Evolutionary conservation across 2,888 invertebrate genomes (phyloP).

Genomic region (Eristalinus sepulchralis): DNA sequence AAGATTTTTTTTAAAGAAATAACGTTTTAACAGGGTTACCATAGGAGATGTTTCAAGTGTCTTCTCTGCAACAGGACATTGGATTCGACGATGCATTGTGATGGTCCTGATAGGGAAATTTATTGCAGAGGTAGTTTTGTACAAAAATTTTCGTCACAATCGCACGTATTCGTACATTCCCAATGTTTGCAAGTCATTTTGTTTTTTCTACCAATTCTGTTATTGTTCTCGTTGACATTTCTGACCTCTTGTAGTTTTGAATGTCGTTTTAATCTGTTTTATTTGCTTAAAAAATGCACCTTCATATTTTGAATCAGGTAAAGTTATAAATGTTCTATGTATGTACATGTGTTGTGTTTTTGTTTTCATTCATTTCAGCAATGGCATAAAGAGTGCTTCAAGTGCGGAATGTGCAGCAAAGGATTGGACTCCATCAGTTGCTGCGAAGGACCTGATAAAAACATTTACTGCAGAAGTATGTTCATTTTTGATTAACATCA

Average conservation of each 20-base stretch:
- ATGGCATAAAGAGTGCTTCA: slow-evolving; percentile 97
- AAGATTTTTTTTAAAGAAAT: not conserved
- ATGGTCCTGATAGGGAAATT: slow-evolving; percentile 94
- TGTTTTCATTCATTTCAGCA: slow-evolving; percentile 66
- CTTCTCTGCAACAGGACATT: slow-evolving; percentile 91
- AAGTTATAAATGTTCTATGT: slow-evolving; percentile 3
- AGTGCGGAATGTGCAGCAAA: slow-evolving; percentile 93
- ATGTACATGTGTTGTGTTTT: not conserved
- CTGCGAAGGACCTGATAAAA: slow-evolving; percentile 96
- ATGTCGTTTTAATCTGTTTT: not conserved
- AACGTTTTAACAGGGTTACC: slow-evolving; percentile 86
- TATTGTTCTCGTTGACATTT: not conserved
- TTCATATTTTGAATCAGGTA: not conserved
- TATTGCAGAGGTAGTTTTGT: slow-evolving; percentile 90
- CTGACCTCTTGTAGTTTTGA: not conserved
- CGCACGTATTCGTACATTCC: not conserved
- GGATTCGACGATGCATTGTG: slow-evolving; percentile 94
- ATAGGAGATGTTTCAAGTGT: slow-evolving; percentile 95
- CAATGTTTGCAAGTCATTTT: not conserved
- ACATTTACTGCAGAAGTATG: slow-evolving; percentile 97
- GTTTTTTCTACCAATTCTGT: not conserved
- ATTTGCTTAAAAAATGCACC: not conserved
- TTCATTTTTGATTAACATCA: not conserved
- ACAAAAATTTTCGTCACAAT: not conserved
- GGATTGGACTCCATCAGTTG: slow-evolving; percentile 94